Evolutionary conservation across 2,797 vertebrate genomes (phyloP).

Genomic region (Aratinga solstitialis): DNA sequence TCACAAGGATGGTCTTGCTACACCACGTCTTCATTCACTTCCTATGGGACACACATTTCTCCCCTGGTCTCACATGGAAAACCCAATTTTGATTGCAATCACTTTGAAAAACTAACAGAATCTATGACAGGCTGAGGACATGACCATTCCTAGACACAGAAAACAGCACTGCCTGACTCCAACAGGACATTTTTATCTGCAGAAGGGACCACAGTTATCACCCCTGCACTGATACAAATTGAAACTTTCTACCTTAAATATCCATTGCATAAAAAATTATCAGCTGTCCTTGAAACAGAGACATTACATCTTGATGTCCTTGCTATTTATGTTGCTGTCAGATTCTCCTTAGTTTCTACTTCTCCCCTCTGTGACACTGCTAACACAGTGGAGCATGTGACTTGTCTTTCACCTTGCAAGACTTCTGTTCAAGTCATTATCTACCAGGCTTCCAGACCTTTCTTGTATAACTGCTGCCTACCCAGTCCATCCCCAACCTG

Average conservation of each 20-base stretch:
- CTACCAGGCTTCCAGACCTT: background rate
- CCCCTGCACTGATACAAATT: background rate
- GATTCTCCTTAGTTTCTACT: background rate
- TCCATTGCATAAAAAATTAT: background rate
- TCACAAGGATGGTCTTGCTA: background rate
- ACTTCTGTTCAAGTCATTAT: background rate
- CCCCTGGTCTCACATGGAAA: background rate
- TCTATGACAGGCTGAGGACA: background rate
- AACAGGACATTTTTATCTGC: background rate
- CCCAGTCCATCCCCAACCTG: background rate
- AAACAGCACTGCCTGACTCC: background rate
- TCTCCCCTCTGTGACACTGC: background rate
- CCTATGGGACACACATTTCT: background rate
- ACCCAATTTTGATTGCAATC: background rate
- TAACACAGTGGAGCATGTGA: background rate
- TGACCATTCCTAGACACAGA: background rate
- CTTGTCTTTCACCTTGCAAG: background rate
- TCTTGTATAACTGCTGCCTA: background rate
- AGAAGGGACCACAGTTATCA: background rate
- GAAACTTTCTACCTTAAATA: background rate
- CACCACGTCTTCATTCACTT: accelerated
- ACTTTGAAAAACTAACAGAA: background rate
- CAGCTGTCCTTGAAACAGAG: background rate
- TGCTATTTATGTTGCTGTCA: background rate
- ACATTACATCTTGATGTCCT: background rate